Base-by-base conservation (phyloP, 2,797 vertebrate species). In the Poliocrania exsul region DNA sequence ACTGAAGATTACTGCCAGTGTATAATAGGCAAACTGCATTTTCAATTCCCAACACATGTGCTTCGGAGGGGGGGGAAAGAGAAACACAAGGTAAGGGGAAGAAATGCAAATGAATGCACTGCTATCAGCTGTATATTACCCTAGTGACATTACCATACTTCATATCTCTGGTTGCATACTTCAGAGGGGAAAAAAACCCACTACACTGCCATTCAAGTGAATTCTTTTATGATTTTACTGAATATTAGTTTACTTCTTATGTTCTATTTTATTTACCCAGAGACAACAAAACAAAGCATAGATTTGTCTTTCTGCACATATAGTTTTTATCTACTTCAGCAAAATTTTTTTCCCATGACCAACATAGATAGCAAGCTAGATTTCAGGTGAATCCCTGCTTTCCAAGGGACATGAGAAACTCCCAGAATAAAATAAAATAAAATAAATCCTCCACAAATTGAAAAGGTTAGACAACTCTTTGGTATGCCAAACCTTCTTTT, bases 71-170 rank as follows among this genome's bases (percentile, higher is more conserved):
- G 5, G 33, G 49, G 42, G 73, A 92, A 71, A 74, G 79, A 58
- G 51, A 85, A 88, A 50, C 40, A 81, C 57, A 73, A 93, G 90
- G 93, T 90, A 97, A 96, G 86, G 79, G 54, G 65, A 94, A 97
- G 93, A 97, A 98, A 97, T 98, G 96, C 81, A 98, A 98, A 97
- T 97, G 92, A 96, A 96, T 94, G 91, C 86, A 96, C 97, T 95
- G 96, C 97, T 98, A 98, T 98, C 96, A 97, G 94, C 91, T 95
- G 95, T 92, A 60, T 89, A 97, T 97, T 97, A 97, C 93, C 93
- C 97, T 95, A 93, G 96, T 92, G 97, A 98, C 97, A 97, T 73
- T 57, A 88, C 90, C 78, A 92, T 88, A 95, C 97, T 97, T 97
- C 96, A 91, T 97, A 97, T 97, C 97, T 97, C 96, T 86, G 90